Evolutionary conservation across 1,140 invertebrate genomes (phyloP).

Genomic region (Procambarus clarkii): DNA sequence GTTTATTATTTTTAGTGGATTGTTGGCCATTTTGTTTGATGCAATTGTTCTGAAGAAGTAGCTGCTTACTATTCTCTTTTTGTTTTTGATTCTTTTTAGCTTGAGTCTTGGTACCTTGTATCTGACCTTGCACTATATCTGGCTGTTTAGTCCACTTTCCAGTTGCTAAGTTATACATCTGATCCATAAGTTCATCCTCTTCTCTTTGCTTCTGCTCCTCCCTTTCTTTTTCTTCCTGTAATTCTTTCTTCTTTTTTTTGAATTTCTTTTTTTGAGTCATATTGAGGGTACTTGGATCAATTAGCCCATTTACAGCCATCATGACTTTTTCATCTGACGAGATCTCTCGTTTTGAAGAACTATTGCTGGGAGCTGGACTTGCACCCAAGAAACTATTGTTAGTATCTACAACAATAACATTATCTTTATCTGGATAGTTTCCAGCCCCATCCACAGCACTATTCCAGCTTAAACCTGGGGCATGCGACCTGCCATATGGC

Average conservation of each 20-base stretch:
- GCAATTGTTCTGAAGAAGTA: background rate
- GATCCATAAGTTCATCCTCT: conserved; percentile 72
- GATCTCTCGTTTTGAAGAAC: conserved; percentile 50
- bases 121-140: conserved; percentile 9
- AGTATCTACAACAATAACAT: conserved; percentile 68
- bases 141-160: conserved; percentile 48
- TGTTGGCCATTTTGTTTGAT: conserved; percentile 13
- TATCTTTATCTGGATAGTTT: conserved; percentile 60
- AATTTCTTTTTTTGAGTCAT: conserved; percentile 71
- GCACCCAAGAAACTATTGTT: conserved; percentile 51
- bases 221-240: conserved; percentile 59
- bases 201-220: conserved; percentile 63
- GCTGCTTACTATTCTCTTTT: conserved; percentile 48
- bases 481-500: conserved; percentile 26
- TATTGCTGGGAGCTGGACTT: conserved; percentile 5
- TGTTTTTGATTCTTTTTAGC: conserved; percentile 48
- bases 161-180: conserved; percentile 69
- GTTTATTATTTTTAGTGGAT: conserved; percentile 32
- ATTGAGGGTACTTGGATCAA: conserved; percentile 68
- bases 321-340: conserved; percentile 69
- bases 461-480: conserved; percentile 59
- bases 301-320: conserved; percentile 63
- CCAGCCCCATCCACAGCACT: conserved; percentile 35
- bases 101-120: conserved; percentile 31
- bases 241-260: conserved; percentile 64